These are phyloP conservation scores for Caenorhabditis sinica DNA, from an alignment of 2,888 invertebrate species.

Conservation along the genomic window DNA sequence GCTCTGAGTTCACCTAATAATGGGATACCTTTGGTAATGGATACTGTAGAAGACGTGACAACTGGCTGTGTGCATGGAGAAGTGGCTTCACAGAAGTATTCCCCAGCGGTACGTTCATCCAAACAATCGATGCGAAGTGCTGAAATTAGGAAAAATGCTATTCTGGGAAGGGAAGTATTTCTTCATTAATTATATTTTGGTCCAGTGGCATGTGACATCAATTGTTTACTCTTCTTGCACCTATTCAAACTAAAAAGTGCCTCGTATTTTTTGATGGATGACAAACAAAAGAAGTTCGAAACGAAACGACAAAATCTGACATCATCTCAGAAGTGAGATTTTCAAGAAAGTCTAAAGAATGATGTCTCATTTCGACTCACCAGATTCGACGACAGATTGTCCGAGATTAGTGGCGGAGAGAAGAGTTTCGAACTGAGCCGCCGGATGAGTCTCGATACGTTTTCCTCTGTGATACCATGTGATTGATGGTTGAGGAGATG, in stretches of 20 bases:
- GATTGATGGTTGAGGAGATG: slow-evolving; percentile 62
- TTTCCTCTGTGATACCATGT: slow-evolving; percentile 68
- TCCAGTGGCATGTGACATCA: slow-evolving; percentile 7
- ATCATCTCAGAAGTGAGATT: background rate
- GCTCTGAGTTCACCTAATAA: background rate
- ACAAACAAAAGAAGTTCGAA: slow-evolving; percentile 8
- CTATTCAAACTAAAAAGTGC: background rate
- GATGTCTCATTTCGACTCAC: slow-evolving; percentile 12
- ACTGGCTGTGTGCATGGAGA: slow-evolving; percentile 65
- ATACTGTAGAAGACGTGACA: slow-evolving; percentile 52
- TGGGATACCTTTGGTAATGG: slow-evolving; percentile 34
- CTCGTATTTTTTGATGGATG: background rate
- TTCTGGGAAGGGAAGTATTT: slow-evolving; percentile 22
- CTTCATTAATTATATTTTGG: slow-evolving; percentile 24
- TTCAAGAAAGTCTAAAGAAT: background rate
- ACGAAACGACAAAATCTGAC: too few species aligned
- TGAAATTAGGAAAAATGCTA: slow-evolving; percentile 30
- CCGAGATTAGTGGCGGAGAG: slow-evolving; percentile 59
- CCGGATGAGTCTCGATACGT: slow-evolving; percentile 54
- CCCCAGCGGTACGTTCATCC: slow-evolving; percentile 66
- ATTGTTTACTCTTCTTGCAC: slow-evolving; percentile 19
- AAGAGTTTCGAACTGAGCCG: slow-evolving; percentile 62
- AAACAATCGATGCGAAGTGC: slow-evolving; percentile 64
- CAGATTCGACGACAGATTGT: slow-evolving; percentile 62
- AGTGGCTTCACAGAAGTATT: slow-evolving; percentile 70